phyloP scores from a whole-genome alignment of 1,140 invertebrate species.

The Condylostylus longicornis region DNA sequence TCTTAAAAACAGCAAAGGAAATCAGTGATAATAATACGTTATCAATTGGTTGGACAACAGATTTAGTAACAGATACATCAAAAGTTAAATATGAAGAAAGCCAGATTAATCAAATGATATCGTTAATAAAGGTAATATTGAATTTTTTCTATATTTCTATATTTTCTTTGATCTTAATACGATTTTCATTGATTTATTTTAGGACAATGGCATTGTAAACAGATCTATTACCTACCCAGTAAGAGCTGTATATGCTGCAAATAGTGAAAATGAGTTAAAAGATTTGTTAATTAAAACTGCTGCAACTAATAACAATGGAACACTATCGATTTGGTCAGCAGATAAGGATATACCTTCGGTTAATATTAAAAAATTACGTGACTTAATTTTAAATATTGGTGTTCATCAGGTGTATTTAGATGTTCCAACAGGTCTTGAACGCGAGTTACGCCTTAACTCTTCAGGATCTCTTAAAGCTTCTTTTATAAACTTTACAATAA shows the following conservation, averaged over 20 bases:
- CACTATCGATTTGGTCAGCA: constrained; percentile 58
- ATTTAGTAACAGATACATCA: constrained; percentile 36
- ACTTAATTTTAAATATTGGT: constrained; percentile 44
- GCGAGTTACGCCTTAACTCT: too few species aligned
- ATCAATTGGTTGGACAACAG: constrained; percentile 80
- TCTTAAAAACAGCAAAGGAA: constrained; percentile 38
- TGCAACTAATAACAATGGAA: constrained; percentile 28
- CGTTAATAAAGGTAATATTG: constrained; percentile 37
- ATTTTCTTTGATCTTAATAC: constrained; percentile 3
- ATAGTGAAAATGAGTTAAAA: constrained; percentile 40
- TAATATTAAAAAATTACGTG: constrained; percentile 39
- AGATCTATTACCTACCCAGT: constrained; percentile 66
- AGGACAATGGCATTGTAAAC: constrained; percentile 27
- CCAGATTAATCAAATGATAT: constrained; percentile 59
- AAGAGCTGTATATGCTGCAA: constrained; percentile 52
- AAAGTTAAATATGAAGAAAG: constrained; percentile 47
- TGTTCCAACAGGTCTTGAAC: too few species aligned
- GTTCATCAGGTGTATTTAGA: constrained; percentile 52
- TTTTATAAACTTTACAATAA: too few species aligned
- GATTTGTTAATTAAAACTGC: constrained; percentile 28
- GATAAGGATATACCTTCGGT: constrained; percentile 44
- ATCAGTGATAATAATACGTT: constrained; percentile 49
- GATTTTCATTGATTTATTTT: constrained; percentile 4
- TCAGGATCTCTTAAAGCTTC: too few species aligned
- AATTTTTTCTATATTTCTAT: constrained; percentile 8